Base-by-base conservation (phyloP, 2,888 invertebrate species). In the Brassicogethes aeneus region DNA sequence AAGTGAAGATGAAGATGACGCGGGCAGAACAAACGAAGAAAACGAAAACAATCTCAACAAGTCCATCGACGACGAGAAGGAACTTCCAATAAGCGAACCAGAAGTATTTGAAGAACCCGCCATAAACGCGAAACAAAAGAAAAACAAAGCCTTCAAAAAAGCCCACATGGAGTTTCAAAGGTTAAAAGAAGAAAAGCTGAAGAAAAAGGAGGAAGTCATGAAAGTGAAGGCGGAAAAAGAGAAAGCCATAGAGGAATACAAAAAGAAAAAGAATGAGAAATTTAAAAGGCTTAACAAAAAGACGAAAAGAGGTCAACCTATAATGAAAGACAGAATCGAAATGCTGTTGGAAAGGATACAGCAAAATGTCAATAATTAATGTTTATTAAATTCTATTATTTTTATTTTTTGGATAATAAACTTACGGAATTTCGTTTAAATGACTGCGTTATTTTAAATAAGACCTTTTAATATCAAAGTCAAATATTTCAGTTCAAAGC, bases 291-390 rank as follows among this genome's bases (percentile, higher is more conserved):
- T 90, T 32, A 82, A 80, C 36, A 82, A 81, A 60, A 85, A 80
- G 60, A 91, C 84, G 0, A 82, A 77, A 53, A 85, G 77, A 55
- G 91, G 91, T 0, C 91, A 92, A 59, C 91, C 91, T 0, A 69
- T 89, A 2, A 90, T 92, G 89, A 85, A 81, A 43, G 82, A 82
- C 39, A 73, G 89, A 51, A 72, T 91, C 59, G 81, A 90, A 65
- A 62, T 86, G 57, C 68, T 92, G 39, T 66, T 88, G 12, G 82
- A 87, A 56, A 81, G 85, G 66, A 85, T 90, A 52, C 78, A 85
- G 63, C 57, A 58, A 38, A 51, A 41, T 46, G 43, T 43, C 16
- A 33, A 36, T 29, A 37, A 23, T 23, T 23, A 23, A 10, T 23
- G 5, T 5, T 16, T 8, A 16, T 17, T 15, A 16, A 34, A 13